Evolutionary conservation across 1,140 invertebrate species (phyloP).

Genomic region (Agraylea sexmaculata): DNA sequence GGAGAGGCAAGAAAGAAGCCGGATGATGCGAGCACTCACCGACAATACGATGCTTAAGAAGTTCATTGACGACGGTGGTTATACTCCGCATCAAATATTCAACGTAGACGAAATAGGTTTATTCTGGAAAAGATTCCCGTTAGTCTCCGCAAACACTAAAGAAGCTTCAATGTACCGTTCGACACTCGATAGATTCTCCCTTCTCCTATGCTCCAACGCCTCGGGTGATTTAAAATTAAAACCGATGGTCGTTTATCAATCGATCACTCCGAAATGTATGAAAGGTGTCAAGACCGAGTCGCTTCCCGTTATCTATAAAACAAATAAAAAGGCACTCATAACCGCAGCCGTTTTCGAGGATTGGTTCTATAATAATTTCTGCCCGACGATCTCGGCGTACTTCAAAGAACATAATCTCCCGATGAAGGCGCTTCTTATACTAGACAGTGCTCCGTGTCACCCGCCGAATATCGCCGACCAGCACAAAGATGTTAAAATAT

Average conservation of each 20-base stretch:
- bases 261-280: not conserved
- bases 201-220: not conserved
- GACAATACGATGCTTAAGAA: constrained; percentile 9
- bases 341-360: not conserved
- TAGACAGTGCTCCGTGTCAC: too few relatives aligned
- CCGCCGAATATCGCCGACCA: too few relatives aligned
- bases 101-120: constrained; percentile 27
- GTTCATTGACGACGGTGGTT: constrained; percentile 27
- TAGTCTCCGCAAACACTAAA: too few relatives aligned
- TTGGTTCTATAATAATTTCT: not conserved
- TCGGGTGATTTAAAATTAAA: not conserved
- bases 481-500: too few relatives aligned
- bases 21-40: too few relatives aligned
- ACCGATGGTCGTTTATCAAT: not conserved
- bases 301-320: not conserved
- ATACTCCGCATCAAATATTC: constrained; percentile 27
- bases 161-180: not conserved
- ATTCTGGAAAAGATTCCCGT: constrained; percentile 24
- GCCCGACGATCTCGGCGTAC: not conserved
- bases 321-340: not conserved
- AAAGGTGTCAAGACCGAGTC: not conserved
- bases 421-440: not conserved
- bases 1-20: too few relatives aligned
- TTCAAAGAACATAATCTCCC: not conserved
- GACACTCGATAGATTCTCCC: not conserved